Percentiles rank a stretch among this genome's conserved stretches.
phyloP scores from a whole-genome alignment of 2,113 vertebrate species.

The Plotosus lineatus region DNA sequence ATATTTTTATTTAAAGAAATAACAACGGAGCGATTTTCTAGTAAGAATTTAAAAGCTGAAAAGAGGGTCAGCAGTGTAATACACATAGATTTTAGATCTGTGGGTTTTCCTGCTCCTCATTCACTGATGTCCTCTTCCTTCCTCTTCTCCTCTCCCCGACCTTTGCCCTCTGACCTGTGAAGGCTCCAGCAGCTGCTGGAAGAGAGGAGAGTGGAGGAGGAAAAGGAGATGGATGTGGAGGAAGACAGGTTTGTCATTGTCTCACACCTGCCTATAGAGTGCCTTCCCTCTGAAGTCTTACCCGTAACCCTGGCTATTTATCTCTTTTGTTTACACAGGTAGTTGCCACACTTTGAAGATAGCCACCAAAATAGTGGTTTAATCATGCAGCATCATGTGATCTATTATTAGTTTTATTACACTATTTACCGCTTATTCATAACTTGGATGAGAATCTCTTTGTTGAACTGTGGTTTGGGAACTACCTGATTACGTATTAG shows the following conservation, averaged over 20 bases:
- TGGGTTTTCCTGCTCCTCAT: constrained; percentile 19
- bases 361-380: constrained; percentile 24
- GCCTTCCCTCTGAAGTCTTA: constrained; percentile 65
- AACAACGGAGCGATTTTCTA: background rate
- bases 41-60: background rate
- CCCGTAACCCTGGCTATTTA: constrained; percentile 59
- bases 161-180: constrained; percentile 72
- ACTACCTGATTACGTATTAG: constrained; percentile 35
- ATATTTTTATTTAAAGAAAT: background rate
- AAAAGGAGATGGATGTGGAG: constrained; percentile 69
- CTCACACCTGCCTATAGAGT: constrained; percentile 17
- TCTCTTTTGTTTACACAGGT: constrained; percentile 69
- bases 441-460: background rate
- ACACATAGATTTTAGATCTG: background rate
- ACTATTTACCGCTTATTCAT: background rate
- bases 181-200: constrained; percentile 96
- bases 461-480: constrained; percentile 36
- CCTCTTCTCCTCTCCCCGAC: constrained; percentile 74
- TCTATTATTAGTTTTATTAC: background rate
- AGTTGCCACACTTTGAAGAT: constrained; percentile 62
- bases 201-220: constrained; percentile 85
- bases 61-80: background rate
- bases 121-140: constrained; percentile 36
- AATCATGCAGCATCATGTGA: background rate
- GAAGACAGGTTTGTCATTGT: constrained; percentile 72